phyloP scores from a whole-genome alignment of 2,113 vertebrate genomes.

The Siphamia tubifer region DNA sequence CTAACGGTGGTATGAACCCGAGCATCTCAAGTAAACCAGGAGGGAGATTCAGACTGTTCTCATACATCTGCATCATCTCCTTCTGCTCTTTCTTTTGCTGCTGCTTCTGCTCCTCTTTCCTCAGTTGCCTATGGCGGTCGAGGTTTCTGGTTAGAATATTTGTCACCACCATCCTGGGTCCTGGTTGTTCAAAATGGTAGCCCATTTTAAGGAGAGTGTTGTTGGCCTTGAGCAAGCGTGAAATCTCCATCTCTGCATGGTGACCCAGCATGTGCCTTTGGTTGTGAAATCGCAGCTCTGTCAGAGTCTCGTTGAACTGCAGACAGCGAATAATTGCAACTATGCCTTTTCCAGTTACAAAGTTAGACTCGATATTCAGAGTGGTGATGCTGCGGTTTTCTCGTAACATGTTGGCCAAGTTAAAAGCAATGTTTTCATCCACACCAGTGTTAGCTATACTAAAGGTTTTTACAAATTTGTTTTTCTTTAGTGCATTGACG shows the following conservation, averaged over 20 bases:
- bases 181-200: slow-evolving; percentile 94
- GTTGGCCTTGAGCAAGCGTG: slow-evolving; percentile 93
- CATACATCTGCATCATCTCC: slow-evolving; percentile 86
- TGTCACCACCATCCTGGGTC: slow-evolving; percentile 97
- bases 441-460: slow-evolving; percentile 94
- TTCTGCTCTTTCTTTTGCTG: slow-evolving; percentile 88
- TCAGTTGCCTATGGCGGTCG: slow-evolving; percentile 90
- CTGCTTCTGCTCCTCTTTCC: slow-evolving; percentile 88
- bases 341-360: slow-evolving; percentile 91
- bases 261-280: slow-evolving; percentile 97
- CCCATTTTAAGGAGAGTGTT: slow-evolving; percentile 94
- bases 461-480: slow-evolving; percentile 88
- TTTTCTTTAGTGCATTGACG: slow-evolving; percentile 91
- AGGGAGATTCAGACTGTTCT: slow-evolving; percentile 87
- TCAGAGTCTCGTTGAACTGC: slow-evolving; percentile 94
- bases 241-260: slow-evolving; percentile 95
- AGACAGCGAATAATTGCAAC: slow-evolving; percentile 94
- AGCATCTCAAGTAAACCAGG: slow-evolving; percentile 89
- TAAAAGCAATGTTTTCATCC: slow-evolving; percentile 87
- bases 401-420: slow-evolving; percentile 93
- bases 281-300: slow-evolving; percentile 97
- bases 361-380: slow-evolving; percentile 94
- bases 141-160: slow-evolving; percentile 94
- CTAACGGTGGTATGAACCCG: slow-evolving; percentile 69
- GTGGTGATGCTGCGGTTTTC: slow-evolving; percentile 93